Percentiles rank a stretch among this genome's conserved stretches.
These are phyloP conservation scores for Montipora sp. DNA, from an alignment of 64 coral and sea anemone genomes.

Conservation along the genomic window DNA sequence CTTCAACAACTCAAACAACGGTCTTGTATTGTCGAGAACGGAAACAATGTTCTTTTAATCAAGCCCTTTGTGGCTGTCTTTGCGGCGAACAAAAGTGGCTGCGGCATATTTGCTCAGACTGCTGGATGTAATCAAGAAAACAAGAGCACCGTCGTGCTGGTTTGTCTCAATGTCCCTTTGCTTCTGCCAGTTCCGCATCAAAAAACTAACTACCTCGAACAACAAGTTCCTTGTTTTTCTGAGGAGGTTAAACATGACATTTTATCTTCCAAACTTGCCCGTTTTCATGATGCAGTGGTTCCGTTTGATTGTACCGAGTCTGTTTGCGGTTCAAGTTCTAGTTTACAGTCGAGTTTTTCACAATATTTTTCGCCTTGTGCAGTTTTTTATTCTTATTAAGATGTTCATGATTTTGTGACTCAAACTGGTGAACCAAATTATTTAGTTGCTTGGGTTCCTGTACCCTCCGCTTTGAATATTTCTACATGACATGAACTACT, in stretches of 20 bases:
- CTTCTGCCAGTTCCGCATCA: too few species aligned
- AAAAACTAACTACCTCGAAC: too few species aligned
- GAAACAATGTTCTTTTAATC: neutral
- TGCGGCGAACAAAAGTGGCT: too few species aligned
- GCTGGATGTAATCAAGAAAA: too few species aligned
- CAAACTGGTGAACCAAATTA: constrained; percentile 20
- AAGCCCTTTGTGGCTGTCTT: constrained; percentile 14
- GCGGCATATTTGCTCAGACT: too few species aligned
- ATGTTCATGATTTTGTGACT: neutral
- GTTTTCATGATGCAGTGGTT: too few species aligned
- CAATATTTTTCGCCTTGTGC: constrained; percentile 40
- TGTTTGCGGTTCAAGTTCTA: constrained; percentile 7
- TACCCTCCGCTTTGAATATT: constrained; percentile 9
- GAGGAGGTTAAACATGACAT: too few species aligned
- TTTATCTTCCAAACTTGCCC: too few species aligned
- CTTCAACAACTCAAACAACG: neutral
- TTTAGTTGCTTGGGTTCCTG: constrained; percentile 8
- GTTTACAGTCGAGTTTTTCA: constrained; percentile 12
- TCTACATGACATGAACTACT: neutral
- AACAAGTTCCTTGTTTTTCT: too few species aligned
- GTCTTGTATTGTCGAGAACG: constrained; percentile 20
- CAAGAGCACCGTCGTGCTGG: too few species aligned
- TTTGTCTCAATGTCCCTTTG: too few species aligned
- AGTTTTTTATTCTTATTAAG: neutral
- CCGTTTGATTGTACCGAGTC: neutral